Conservation (phyloP, 2,113 vertebrate genomes). For the Neotoma lepida region DNA sequence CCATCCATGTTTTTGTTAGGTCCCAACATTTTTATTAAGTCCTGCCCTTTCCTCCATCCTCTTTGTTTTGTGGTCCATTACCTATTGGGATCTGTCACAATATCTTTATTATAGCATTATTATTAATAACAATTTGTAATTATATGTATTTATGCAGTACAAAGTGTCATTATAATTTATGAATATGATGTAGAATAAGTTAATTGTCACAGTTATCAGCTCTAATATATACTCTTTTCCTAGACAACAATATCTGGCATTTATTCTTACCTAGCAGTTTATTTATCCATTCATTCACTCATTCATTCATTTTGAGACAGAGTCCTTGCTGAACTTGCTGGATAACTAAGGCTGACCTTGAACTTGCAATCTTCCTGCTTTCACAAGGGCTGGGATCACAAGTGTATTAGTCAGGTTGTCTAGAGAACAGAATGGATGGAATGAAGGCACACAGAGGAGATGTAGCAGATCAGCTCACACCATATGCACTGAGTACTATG, state of each 20-base stretch:
- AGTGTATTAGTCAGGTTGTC: background rate
- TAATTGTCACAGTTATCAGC: background rate
- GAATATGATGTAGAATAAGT: background rate
- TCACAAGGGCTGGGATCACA: background rate
- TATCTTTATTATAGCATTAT: background rate
- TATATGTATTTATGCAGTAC: background rate
- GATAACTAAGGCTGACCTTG: background rate
- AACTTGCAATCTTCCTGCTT: background rate
- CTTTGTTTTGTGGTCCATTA: background rate
- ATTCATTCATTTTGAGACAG: background rate
- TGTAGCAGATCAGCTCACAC: background rate
- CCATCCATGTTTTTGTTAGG: background rate
- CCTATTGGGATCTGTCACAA: background rate
- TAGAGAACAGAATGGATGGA: background rate
- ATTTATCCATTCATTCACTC: background rate
- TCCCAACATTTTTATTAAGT: background rate
- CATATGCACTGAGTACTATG: background rate
- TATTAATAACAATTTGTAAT: background rate
- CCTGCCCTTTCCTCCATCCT: background rate
- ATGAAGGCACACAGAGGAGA: background rate
- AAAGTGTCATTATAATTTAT: background rate
- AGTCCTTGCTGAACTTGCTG: background rate
- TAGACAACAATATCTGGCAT: background rate
- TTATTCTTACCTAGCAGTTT: background rate
- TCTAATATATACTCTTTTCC: background rate